phyloP scores from a whole-genome alignment of 1,140 invertebrate genomes.

The Drosophila bipectinata region DNA sequence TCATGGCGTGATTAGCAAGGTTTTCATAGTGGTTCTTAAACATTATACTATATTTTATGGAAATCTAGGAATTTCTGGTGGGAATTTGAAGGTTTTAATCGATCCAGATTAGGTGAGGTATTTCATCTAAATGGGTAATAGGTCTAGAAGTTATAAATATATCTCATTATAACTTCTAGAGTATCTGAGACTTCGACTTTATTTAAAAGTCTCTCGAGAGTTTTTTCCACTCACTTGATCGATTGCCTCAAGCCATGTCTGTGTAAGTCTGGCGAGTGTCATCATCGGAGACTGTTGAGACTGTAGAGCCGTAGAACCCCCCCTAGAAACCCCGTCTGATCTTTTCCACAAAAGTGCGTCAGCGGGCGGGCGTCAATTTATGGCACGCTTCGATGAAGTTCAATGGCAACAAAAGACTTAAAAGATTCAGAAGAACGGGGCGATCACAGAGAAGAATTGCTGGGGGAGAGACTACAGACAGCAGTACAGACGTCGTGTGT shows the following conservation, averaged over 20 bases:
- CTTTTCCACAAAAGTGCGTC: constrained; percentile 9
- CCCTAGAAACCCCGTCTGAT: not conserved
- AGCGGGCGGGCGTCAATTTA: constrained; percentile 68
- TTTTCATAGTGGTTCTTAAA: too few relatives aligned
- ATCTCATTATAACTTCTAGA: not conserved
- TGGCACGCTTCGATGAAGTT: constrained; percentile 79
- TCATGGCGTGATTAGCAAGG: constrained; percentile 6
- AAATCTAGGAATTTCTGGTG: not conserved
- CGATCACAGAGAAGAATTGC: not conserved
- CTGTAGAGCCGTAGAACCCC: not conserved
- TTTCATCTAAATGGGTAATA: too few relatives aligned
- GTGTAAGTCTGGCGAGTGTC: constrained; percentile 55
- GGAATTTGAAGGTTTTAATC: not conserved
- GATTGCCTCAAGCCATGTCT: constrained; percentile 25
- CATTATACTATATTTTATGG: too few relatives aligned
- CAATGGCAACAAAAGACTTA: constrained; percentile 57
- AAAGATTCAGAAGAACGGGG: not conserved
- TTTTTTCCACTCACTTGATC: constrained; percentile 43
- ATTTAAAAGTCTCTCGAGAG: too few relatives aligned
- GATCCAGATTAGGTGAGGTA: not conserved
- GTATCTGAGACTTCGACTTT: not conserved
- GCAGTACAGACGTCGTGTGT: not conserved
- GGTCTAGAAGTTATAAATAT: too few relatives aligned
- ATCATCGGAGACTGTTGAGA: constrained; percentile 16
- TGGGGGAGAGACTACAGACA: not conserved